Base-by-base conservation (phyloP, 1,140 invertebrate species). In the Tetramorium simillimum region DNA sequence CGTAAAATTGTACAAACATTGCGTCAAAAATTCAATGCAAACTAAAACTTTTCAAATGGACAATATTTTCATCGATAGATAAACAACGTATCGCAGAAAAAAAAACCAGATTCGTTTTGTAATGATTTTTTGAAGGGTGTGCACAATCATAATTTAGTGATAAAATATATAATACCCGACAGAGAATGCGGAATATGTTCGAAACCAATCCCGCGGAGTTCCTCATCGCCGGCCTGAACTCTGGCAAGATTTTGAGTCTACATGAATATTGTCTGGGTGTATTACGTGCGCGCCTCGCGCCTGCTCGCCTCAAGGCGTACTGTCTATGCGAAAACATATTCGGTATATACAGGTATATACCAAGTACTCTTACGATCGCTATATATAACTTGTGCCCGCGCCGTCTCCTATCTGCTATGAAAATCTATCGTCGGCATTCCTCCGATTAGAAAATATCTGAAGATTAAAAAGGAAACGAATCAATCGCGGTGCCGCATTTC, bases 181-280 rank as follows among this genome's bases (percentile, higher is more conserved):
- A 33, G 85, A 63, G 70, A 84, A 84, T 82, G 56, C 62, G 21
- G 5, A 82, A 56, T 51, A 53, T 75, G 78, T 84, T 73, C 58
- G 33, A 89, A 90, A 85, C 53, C 78, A 90, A 87, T 89, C 62
- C 78, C 4, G 6, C 67, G 69, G 58, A 90, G 80, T 89, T 90
- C 85, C 85, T 63, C 89, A 63, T 89, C 76, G 56, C 72, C 65
- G 60, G 77, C 16, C 78, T 65, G 62, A 90, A 90, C 89, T 90
- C 89, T 69, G 85, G 65, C 73, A 89, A 90, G 88, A 90, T 90
- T 90, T 89, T 78, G 78, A 81, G 58, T 70, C 85, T 80, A 70
- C 69, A 70, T 75, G 85, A 75, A 85, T 87, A 86, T 78, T 75
- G 88, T 85, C 69, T 75, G 60, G 56, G 10, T 76, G 37, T 67